Base-by-base conservation (phyloP, 2,888 invertebrate species). In the Coecobrya sp. region DNA sequence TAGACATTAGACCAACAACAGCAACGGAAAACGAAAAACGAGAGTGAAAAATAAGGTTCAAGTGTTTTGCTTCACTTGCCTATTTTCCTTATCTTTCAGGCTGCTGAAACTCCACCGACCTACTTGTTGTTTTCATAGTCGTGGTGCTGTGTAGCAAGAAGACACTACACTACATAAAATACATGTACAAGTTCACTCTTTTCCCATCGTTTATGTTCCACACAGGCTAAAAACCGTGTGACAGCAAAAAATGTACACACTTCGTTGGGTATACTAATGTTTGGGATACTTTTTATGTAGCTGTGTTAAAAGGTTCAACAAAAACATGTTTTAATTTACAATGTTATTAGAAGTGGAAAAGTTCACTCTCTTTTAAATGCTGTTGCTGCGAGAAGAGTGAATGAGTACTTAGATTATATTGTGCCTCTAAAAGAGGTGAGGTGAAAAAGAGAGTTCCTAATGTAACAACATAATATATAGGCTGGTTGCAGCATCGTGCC, bases 321-420 rank as follows among this genome's bases (percentile, higher is more conserved):
- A 86, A 70, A 86, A 86, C 86, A 68, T 86, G 86, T 30, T 86
- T 49, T 70, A 86, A 86, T 86, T 86, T 86, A 86, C 68, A 52
- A 52, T 70, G 52, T 27, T 68, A 65, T 27, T 13, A 59, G 49
- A 16, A 81, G 36, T 36, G 36, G 82, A 82, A n/a, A 19, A 25
- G 55, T 27, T 65, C 27, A 65, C 10, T 22, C 59, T 62, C 22
- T 22, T n/a, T n/a, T 62, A 62, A 27, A 13, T 2, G 65, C 5
- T 65, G 11, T 10, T 16, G 59, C 59, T 62, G 19, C 19, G 22
- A n/a, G 8, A n/a, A 62, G 59, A 62, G 59, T 22, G 22, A n/a
- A n/a, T n/a, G 19, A 62, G 59, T 62, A 7, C 59, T 16, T 62
- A 62, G 2, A 22, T 19, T 52, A 2, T n/a, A 59, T 13, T 59